Evolutionary conservation across 2,888 invertebrate genomes (phyloP).

Genomic region (Hirtodrosophila histrioides): DNA sequence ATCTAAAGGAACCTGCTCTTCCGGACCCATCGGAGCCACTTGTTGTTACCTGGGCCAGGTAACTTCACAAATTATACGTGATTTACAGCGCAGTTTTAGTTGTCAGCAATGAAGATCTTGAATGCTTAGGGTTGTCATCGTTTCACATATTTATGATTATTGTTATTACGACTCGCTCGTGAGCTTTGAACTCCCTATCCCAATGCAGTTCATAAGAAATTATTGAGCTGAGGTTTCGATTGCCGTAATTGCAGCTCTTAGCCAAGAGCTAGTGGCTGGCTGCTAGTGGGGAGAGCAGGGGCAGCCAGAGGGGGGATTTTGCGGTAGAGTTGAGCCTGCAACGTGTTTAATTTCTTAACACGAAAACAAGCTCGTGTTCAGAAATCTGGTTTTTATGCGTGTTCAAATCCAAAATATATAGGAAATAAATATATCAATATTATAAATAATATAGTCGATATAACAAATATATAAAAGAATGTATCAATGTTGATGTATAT

Average conservation of each 20-base stretch:
- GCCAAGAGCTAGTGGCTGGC: not conserved
- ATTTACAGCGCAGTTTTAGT: constrained; percentile 59
- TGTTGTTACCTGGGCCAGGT: constrained; percentile 31
- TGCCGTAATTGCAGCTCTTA: constrained; percentile 40
- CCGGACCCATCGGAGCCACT: not conserved
- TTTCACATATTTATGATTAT: constrained; percentile 65
- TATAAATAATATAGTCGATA: too few relatives aligned
- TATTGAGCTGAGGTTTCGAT: constrained; percentile 32
- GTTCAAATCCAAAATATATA: too few relatives aligned
- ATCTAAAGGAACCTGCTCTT: constrained; percentile 10
- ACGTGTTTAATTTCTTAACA: too few relatives aligned
- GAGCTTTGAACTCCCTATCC: constrained; percentile 52
- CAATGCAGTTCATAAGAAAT: constrained; percentile 36
- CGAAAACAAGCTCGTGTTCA: too few relatives aligned
- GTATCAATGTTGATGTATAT: too few relatives aligned
- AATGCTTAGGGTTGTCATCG: constrained; percentile 65
- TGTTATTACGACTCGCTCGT: constrained; percentile 59
- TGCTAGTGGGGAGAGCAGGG: too few relatives aligned
- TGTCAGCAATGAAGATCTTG: constrained; percentile 55
- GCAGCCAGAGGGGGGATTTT: too few relatives aligned
- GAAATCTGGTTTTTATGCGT: too few relatives aligned
- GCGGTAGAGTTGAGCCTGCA: too few relatives aligned
- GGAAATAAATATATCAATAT: too few relatives aligned
- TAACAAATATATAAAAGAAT: too few relatives aligned
- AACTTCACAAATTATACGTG: constrained; percentile 52